Base-by-base conservation (phyloP, 2,888 invertebrate species). In the Callinectes sapidus region DNA sequence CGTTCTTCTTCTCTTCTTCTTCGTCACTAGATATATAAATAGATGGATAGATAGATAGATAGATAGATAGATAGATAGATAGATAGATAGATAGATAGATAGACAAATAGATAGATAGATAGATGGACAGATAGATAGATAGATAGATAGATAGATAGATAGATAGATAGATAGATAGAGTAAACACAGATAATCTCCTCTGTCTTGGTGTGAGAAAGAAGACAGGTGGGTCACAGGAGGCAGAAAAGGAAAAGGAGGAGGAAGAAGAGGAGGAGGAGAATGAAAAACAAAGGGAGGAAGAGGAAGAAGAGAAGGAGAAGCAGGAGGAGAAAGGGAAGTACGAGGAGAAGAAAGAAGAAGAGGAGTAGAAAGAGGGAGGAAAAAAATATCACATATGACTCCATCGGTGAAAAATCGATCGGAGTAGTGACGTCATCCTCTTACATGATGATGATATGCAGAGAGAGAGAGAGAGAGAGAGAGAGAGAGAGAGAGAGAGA, bases 401-500 rank as follows among this genome's bases (percentile, higher is more conserved):
- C 48, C 48, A 48, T 48, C 10, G 48, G 48, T 10, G 48, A 10
- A 5, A 23, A 61, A 61, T 61, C 61, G 61, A 61, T 23, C 61
- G 23, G 61, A 23, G 61, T 61, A 23, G 61, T 61, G 61, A 61
- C 61, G 61, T 61, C 61, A 61, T 61, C 23, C 61, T 61, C 61
- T 61, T 61, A 48, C 48, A 48, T 48, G 48, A 48, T 48, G 61
- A 5, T 10, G 61, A 23, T 23, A 61, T 61, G 16, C 61, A 61
- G 18, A 61, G 61, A 61, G 61, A 61, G 61, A 61, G 61, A 61
- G 61, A 61, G 61, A 61, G 61, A 61, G 61, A 61, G 61, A 61
- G 87, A 39, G 87, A 87, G 48, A 87, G 87, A 87, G 48, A 48
- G 87, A 39, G 39, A 48, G 87, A 39, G 39, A 42, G 48, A 54